These are phyloP conservation scores for Pinctada fucata DNA, from an alignment of 2,888 invertebrate species.

Conservation along the genomic window DNA sequence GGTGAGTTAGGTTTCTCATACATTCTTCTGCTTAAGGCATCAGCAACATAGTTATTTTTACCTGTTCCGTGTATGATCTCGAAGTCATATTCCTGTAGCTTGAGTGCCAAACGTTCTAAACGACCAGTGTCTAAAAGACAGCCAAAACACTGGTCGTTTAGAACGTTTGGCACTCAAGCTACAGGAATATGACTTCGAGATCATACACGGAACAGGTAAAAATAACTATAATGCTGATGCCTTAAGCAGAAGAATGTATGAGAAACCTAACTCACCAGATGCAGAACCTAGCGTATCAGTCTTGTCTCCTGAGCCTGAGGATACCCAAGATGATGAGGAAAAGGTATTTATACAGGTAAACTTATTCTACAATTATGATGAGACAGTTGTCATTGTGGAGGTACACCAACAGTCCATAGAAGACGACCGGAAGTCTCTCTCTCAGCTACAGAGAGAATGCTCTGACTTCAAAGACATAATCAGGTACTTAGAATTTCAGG, in stretches of 20 bases:
- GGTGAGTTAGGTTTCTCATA: background rate
- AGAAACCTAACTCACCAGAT: background rate
- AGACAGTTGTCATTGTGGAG: background rate
- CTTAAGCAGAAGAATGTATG: background rate
- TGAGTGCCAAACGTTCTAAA: background rate
- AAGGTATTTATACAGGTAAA: background rate
- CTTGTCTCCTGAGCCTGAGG: background rate
- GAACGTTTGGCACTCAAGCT: background rate
- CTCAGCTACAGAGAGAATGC: slow-evolving; percentile 6
- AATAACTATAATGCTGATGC: background rate
- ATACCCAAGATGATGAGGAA: background rate
- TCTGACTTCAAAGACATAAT: slow-evolving; percentile 8
- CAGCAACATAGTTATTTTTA: no score
- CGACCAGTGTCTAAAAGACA: background rate
- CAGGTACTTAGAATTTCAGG: background rate
- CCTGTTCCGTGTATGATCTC: background rate
- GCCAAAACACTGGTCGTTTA: slow-evolving; percentile 2
- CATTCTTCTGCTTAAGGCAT: background rate
- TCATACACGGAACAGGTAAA: background rate
- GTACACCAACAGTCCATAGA: background rate
- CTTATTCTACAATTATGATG: background rate
- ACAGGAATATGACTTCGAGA: background rate
- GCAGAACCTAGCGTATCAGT: background rate
- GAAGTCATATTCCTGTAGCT: no score
- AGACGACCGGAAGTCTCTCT: background rate